Percentiles rank a stretch among this genome's conserved stretches.
These are phyloP conservation scores for Picathartes gymnocephalus DNA, from an alignment of 2,113 vertebrate genomes.

Conservation along the genomic window DNA sequence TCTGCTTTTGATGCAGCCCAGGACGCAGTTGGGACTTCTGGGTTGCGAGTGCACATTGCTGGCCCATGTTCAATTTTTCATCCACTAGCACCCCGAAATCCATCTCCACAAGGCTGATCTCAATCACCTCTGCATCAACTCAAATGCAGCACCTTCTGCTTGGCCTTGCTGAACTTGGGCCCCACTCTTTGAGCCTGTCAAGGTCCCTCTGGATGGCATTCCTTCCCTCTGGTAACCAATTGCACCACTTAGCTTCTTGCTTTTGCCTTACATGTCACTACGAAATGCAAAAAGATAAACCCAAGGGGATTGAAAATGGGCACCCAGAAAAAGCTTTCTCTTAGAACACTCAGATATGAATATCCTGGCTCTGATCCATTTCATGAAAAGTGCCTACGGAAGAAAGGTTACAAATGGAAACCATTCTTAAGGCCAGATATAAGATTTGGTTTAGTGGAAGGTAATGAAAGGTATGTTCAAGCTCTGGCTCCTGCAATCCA, in stretches of 20 bases:
- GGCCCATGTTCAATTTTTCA: neutral
- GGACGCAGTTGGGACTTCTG: neutral
- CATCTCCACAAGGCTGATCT: neutral
- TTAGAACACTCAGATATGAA: neutral
- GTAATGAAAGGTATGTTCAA: neutral
- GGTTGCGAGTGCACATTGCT: rapidly evolving
- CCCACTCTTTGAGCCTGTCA: neutral
- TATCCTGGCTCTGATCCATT: neutral
- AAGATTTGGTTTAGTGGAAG: neutral
- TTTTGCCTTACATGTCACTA: neutral
- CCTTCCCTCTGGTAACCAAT: neutral
- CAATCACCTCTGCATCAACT: neutral
- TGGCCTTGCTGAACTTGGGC: neutral
- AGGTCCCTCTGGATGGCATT: neutral
- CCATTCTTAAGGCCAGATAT: neutral
- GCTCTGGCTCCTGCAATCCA: neutral
- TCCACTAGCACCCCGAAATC: neutral
- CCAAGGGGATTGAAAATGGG: neutral
- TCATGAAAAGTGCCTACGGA: neutral
- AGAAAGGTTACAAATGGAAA: neutral
- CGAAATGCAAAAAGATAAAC: neutral
- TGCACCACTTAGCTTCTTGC: neutral
- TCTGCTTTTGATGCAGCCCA: neutral
- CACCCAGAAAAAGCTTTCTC: neutral
- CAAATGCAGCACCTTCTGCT: neutral